Evolutionary conservation across 2,888 invertebrate genomes (phyloP).

Genomic region (Ectemnius cavifrons): DNA sequence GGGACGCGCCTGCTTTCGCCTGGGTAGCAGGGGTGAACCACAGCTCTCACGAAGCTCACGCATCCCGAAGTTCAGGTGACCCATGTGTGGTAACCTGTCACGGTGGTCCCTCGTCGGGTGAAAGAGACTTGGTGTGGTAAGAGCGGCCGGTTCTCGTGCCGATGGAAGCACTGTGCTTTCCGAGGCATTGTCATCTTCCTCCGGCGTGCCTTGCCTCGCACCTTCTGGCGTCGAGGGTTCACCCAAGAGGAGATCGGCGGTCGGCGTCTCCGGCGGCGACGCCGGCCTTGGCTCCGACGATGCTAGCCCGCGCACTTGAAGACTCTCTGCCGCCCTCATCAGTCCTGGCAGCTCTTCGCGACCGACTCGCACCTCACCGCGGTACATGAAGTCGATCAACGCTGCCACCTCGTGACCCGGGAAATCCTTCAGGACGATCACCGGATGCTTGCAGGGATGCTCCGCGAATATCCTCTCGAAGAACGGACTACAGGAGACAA

Average conservation of each 20-base stretch:
- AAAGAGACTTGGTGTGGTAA: conserved; percentile 35
- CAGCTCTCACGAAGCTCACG: conserved; percentile 80
- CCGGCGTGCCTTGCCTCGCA: conserved; percentile 68
- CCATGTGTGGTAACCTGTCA: conserved; percentile 78
- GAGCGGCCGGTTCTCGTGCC: conserved; percentile 34
- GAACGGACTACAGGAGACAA: conserved; percentile 85
- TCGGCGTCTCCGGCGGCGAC: conserved; percentile 78
- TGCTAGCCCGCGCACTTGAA: conserved; percentile 90
- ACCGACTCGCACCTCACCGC: conserved; percentile 93
- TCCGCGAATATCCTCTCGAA: conserved; percentile 93
- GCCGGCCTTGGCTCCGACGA: conserved; percentile 80
- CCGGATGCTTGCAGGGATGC: conserved; percentile 95
- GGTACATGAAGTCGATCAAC: conserved; percentile 96
- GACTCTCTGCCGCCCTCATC: conserved; percentile 92
- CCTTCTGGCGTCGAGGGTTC: conserved; percentile 81
- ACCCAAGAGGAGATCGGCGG: conserved; percentile 70
- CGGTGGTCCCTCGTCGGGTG: conserved; percentile 69
- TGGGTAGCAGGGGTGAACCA: conserved; percentile 87
- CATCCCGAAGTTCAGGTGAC: conserved; percentile 68
- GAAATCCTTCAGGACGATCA: conserved; percentile 94
- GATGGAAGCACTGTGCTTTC: conserved; percentile 72
- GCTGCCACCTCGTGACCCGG: conserved; percentile 93
- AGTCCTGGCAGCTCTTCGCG: conserved; percentile 90
- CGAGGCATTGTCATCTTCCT: conserved; percentile 68
- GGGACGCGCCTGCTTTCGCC: conserved; percentile 92